Evolutionary conservation across 2,113 vertebrate genomes (phyloP), one percentile per base, ranked within the genome.

Genomic region (Aldabrachelys gigantea): DNA sequence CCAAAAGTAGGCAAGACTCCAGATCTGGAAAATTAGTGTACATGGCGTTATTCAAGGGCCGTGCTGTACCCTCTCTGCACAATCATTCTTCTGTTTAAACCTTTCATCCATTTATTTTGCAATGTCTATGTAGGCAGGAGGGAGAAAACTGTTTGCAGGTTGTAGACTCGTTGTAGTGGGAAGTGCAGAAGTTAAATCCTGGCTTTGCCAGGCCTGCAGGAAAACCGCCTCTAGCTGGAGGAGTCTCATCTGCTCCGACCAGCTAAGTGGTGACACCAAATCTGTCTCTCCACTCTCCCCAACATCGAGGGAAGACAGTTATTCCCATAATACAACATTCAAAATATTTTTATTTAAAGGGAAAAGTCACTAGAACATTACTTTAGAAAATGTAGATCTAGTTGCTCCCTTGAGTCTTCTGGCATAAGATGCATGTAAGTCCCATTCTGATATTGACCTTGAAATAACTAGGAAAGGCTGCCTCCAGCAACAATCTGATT

Each of bases 181-280:
- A 41, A 72, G 54, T 53, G 53, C 49, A 49, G 69, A 82, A 59
- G 24, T 47, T 12, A 49, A 79, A 82, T 85, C 13, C 41, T 56
- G 54, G 24, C 41, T 22, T 38, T 10, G 21, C 29, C 25, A 14
- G 25, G 41, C 8, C 10, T 88, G 44, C 50, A 81, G 90, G 59
- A 89, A 79, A 56, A 76, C 10, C 10, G 3, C 21, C 72, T 76
- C 22, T 7, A 24, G 81, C 78, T 54, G 75, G n/a, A 83, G 17
- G 44, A 83, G 13, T 54, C 35, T 52, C 2, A 3, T 6, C 38
- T 19, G 1, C 1, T 72, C 72, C 72, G 84, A 9, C 57, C 47
- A 41, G 41, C 41, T 56, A 31, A 38, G 1, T 0, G 8, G 3
- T 17, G 24, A 5, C 0, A 1, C n/a, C 78, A 80, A 72, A n/a